These are phyloP conservation scores for Drosophila willistoni DNA, from an alignment of 1,140 invertebrate genomes.

Conservation along the genomic window DNA sequence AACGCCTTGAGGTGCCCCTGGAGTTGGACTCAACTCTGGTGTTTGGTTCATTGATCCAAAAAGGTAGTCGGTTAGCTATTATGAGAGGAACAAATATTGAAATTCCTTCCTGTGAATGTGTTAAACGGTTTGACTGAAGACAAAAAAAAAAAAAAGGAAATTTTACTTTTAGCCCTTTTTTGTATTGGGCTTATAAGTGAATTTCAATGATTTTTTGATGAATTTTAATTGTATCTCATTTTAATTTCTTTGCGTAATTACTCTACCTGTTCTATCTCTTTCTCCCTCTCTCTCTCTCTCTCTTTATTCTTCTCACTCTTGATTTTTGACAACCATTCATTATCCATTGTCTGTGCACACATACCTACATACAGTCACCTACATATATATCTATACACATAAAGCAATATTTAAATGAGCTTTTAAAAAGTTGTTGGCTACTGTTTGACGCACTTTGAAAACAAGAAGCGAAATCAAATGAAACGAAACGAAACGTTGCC, in stretches of 20 bases:
- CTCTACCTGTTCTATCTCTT: neutral
- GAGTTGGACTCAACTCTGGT: neutral
- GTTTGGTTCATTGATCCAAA: slow-evolving; percentile 73
- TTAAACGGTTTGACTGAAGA: slow-evolving; percentile 54
- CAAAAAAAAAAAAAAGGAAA: slow-evolving; percentile 10
- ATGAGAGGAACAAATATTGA: slow-evolving; percentile 7
- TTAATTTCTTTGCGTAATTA: slow-evolving; percentile 12
- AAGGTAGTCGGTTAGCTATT: neutral
- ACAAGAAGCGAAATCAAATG: neutral
- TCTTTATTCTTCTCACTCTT: neutral
- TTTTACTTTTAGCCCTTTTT: slow-evolving; percentile 19
- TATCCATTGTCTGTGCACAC: slow-evolving; percentile 31
- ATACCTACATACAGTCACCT: neutral
- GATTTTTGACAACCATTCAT: slow-evolving; percentile 25
- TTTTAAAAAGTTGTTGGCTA: slow-evolving; percentile 75
- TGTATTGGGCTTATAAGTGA: neutral
- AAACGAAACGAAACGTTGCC: neutral
- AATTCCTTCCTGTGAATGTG: slow-evolving; percentile 37
- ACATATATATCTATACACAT: neutral
- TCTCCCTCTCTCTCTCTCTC: too few relatives aligned
- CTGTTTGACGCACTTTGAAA: slow-evolving; percentile 72
- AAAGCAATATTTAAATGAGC: slow-evolving; percentile 60
- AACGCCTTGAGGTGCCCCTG: slow-evolving; percentile 52
- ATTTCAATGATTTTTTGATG: neutral
- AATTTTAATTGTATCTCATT: neutral